phyloP scores from a whole-genome alignment of 2,797 vertebrate genomes.

The Bradypus variegatus region DNA sequence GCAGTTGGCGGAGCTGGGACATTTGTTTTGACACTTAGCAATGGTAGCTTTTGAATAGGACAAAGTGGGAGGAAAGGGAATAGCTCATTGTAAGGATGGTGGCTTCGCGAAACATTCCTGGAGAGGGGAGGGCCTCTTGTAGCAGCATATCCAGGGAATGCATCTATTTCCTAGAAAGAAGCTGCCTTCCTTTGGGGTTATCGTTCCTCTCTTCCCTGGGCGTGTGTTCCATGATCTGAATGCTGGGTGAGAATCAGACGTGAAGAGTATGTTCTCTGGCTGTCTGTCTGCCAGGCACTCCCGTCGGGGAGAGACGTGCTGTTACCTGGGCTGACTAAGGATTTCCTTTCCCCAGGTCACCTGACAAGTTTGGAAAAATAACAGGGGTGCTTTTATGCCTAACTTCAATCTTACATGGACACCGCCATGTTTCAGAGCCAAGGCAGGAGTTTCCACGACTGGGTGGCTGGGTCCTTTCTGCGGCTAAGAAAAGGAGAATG shows the following conservation, averaged over 20 bases:
- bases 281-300: background rate
- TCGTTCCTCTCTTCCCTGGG: accelerated
- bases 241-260: accelerated
- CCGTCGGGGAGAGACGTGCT: accelerated
- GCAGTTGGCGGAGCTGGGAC: background rate
- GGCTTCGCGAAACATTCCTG: background rate
- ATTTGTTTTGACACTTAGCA: background rate
- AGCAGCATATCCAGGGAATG: background rate
- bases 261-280: background rate
- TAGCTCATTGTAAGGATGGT: background rate
- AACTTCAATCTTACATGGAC: background rate
- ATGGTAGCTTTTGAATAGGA: background rate
- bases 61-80: background rate
- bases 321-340: background rate
- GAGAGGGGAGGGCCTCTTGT: background rate
- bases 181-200: too few relatives aligned
- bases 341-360: background rate
- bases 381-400: background rate
- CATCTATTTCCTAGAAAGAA: background rate
- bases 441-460: background rate
- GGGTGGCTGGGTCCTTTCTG: background rate
- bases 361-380: background rate
- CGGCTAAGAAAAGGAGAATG: background rate
- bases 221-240: background rate
- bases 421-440: background rate